Evolutionary conservation across 1,140 invertebrate genomes (phyloP), one percentile per base, ranked within the genome.

Genomic region (Adelges cooleyi): DNA sequence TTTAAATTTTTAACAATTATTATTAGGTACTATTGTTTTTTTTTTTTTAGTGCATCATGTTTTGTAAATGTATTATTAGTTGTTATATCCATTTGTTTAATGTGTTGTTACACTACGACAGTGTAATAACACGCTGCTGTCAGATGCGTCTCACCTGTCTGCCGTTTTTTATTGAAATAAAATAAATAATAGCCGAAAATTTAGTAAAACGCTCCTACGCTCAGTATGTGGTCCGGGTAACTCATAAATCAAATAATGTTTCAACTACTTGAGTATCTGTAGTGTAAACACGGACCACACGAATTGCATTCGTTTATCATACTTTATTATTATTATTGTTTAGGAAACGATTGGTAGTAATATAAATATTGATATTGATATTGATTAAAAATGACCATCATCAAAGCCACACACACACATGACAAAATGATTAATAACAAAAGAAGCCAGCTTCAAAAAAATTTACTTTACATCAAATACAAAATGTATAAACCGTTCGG

Each of bases 231-330:
- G 53, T 59, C 53, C 10, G 3, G 5, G n/a, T 44, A 59, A 59
- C 9, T 42, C 53, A 44, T 59, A 59, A 59, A 59, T 59, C 53
- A 59, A 59, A 59, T 15, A 40, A 42, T 27, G 53, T 59, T 59
- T 13, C 38, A 8, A 59, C 52, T 44, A 44, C 40, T 44, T 25
- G 40, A 11, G 29, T n/a, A 42, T 56, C 27, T 8, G 33, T 40
- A 40, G 22, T 42, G 52, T 54, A 54, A 54, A 54, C 36, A 54
- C 23, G 38, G 20, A 54, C 36, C 52, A 22, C 22, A 54, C 36
- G 52, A 42, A 38, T 54, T 54, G 22, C 38, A 38, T 40, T 10
- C 9, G 49, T 33, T 53, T 20, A 53, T 1, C 17, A 20, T 53
- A 33, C 22, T 33, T 53, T 53, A 53, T 53, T 42, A 40, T 54